Evolutionary conservation across 1,140 invertebrate genomes (phyloP).

Genomic region (Kradibia gibbosae): DNA sequence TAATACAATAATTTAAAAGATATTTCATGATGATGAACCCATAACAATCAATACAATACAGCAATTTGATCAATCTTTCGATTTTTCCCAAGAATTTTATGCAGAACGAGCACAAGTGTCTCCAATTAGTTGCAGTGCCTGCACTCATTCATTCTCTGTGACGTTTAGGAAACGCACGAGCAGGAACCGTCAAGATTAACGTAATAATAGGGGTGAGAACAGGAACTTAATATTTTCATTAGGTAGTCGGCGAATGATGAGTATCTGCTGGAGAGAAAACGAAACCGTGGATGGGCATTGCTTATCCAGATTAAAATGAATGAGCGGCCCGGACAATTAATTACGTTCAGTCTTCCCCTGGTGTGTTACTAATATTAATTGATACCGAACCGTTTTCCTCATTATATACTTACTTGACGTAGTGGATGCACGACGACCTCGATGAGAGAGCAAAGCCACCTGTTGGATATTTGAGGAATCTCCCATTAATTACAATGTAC

Average conservation of each 20-base stretch:
- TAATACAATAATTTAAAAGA: too few relatives aligned
- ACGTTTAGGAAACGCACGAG: too few relatives aligned
- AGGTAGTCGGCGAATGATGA: constrained; percentile 55
- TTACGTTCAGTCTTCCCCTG: constrained; percentile 56
- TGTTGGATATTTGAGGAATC: constrained; percentile 55
- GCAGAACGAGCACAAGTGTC: too few relatives aligned
- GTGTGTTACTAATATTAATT: constrained; percentile 65
- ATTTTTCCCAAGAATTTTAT: neutral
- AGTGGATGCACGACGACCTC: neutral
- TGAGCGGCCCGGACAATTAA: constrained; percentile 59
- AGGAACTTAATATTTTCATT: constrained; percentile 62
- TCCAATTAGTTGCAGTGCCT: too few relatives aligned
- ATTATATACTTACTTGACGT: neutral
- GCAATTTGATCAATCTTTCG: neutral
- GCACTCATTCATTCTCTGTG: neutral
- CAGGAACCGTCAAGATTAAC: constrained; percentile 26
- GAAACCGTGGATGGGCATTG: constrained; percentile 53
- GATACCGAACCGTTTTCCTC: constrained; percentile 52
- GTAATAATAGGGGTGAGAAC: constrained; percentile 36
- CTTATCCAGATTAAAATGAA: constrained; percentile 61
- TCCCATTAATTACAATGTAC: constrained; percentile 27
- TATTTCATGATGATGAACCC: too few relatives aligned
- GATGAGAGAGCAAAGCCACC: constrained; percentile 46
- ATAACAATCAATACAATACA: too few relatives aligned
- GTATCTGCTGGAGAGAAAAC: constrained; percentile 60